A percentile compares a stretch with the other conserved stretches of the same genome.
phyloP scores from a whole-genome alignment of 2,113 vertebrate genomes.

The Ploceus nigricollis region DNA sequence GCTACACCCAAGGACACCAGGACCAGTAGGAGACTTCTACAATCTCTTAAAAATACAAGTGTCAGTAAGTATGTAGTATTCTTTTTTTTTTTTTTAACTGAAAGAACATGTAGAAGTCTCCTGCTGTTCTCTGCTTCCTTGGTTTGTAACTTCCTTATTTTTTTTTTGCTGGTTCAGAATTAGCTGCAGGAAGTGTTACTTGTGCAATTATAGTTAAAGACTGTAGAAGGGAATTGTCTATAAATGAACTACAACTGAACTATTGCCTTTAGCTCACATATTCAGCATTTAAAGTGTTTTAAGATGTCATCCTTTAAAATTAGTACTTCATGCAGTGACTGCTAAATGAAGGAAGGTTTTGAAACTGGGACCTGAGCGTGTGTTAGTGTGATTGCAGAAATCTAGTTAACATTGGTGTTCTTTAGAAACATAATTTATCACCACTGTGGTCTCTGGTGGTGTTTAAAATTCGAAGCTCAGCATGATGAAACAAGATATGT shows the following conservation, averaged over 20 bases:
- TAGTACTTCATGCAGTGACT: not conserved
- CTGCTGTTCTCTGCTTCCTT: conserved; percentile 58
- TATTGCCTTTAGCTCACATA: not conserved
- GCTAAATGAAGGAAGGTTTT: not conserved
- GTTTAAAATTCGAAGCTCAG: not conserved
- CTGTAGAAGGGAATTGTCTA: not conserved
- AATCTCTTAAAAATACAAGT: conserved; percentile 46
- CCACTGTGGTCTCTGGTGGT: not conserved
- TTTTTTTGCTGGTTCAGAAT: not conserved
- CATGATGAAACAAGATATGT: not conserved
- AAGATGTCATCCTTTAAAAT: not conserved
- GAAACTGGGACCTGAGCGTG: not conserved
- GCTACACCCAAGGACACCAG: conserved; percentile 38
- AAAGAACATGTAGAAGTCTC: conserved; percentile 38
- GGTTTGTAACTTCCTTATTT: conserved; percentile 29
- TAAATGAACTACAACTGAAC: not conserved
- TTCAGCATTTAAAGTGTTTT: not conserved
- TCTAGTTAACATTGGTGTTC: not conserved
- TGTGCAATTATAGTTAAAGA: not conserved
- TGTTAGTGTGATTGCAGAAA: not conserved
- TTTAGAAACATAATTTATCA: not conserved
- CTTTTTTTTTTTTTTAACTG: not conserved
- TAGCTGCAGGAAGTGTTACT: not conserved
- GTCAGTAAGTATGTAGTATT: conserved; percentile 35
- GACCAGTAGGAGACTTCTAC: conserved; percentile 54